phyloP scores from a whole-genome alignment of 2,113 vertebrate genomes.

The Lophochroa leadbeateri region DNA sequence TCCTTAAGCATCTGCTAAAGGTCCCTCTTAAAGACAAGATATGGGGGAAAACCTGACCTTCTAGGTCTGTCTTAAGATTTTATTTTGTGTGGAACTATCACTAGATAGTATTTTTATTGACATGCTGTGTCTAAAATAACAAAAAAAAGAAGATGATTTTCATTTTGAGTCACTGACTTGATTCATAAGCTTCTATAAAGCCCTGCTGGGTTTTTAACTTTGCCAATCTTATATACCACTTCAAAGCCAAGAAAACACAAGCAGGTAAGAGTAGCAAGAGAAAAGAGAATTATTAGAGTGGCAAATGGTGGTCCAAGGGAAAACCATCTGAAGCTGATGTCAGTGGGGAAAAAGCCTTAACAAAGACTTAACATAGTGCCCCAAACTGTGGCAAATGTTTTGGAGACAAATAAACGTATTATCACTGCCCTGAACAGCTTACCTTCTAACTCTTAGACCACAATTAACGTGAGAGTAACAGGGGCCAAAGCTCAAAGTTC shows the following conservation, averaged over 20 bases:
- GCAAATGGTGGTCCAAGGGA: not conserved
- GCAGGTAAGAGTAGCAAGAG: not conserved
- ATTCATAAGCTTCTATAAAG: not conserved
- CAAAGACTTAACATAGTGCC: not conserved
- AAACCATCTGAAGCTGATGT: not conserved
- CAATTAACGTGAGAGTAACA: not conserved
- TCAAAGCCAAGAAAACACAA: not conserved
- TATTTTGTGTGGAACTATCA: not conserved
- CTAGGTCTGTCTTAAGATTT: not conserved
- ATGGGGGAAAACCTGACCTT: not conserved
- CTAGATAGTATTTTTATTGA: not conserved
- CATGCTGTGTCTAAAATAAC: not conserved
- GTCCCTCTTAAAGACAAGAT: not conserved
- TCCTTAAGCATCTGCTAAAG: not conserved
- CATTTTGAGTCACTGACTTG: not conserved
- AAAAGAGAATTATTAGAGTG: not conserved
- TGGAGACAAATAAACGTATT: not conserved
- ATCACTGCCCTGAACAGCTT: not conserved
- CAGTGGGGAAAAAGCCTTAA: not conserved
- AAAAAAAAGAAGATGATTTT: not conserved
- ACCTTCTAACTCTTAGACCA: not conserved
- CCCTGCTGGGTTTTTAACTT: not conserved
- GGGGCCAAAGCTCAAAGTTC: not conserved
- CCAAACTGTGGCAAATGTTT: not conserved
- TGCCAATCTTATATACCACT: not conserved